Conservation (phyloP, 1,140 invertebrate species). For the Anastrepha obliqua region DNA sequence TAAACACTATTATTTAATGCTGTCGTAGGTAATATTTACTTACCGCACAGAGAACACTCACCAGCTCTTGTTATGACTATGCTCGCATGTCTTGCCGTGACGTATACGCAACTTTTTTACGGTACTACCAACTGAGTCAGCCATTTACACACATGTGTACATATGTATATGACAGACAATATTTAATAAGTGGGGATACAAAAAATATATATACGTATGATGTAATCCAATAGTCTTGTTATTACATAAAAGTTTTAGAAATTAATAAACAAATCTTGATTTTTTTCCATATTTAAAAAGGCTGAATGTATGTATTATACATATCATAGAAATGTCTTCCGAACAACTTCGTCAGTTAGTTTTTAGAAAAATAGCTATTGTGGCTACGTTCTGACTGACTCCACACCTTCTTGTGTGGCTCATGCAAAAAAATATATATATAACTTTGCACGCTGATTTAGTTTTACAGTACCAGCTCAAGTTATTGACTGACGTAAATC, state of each 20-base stretch:
- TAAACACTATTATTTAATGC: not conserved
- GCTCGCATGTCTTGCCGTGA: not conserved
- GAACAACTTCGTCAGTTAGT: too few relatives aligned
- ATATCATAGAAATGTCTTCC: too few relatives aligned
- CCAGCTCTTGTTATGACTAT: not conserved
- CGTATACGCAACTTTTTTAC: slow-evolving; percentile 32
- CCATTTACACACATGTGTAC: too few relatives aligned
- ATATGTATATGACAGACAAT: too few relatives aligned
- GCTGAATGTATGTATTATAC: too few relatives aligned
- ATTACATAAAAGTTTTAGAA: not conserved
- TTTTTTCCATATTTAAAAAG: too few relatives aligned
- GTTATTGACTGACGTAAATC: slow-evolving; percentile 34
- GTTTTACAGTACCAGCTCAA: not conserved
- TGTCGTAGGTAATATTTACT: not conserved
- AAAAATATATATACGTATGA: not conserved
- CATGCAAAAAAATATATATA: too few relatives aligned
- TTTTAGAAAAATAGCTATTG: too few relatives aligned
- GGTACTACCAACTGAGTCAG: not conserved
- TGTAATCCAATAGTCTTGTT: not conserved
- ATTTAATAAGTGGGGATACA: too few relatives aligned
- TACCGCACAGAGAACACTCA: not conserved
- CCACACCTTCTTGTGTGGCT: not conserved
- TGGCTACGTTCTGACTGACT: not conserved
- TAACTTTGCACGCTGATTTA: not conserved
- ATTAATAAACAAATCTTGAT: too few relatives aligned